Evolutionary conservation across 2,888 invertebrate genomes (phyloP), one percentile per base, ranked within the genome.

Genomic region (Mellilla xanthometata): DNA sequence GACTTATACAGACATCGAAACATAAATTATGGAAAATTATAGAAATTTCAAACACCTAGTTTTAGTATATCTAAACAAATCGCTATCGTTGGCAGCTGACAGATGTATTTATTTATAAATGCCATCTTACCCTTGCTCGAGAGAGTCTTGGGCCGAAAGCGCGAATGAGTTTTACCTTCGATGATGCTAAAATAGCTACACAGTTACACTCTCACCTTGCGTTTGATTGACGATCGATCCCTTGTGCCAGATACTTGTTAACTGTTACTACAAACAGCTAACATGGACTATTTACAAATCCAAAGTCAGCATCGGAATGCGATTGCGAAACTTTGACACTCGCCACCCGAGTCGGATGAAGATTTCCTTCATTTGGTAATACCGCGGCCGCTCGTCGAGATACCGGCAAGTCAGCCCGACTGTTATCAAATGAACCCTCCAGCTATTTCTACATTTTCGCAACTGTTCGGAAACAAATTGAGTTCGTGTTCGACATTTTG

Each of bases 161-260:
- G 81, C 79, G 76, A 84, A 85, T 87, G 82, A 81, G 78, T 86
- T 81, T 89, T 89, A 86, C 89, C 89, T 89, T 89, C 89, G 82
- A 81, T 81, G 81, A 77, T 81, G 84, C 84, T 84, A 87, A 89
- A 89, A 89, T 89, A 88, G 86, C 83, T 72, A 66, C 73, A 68
- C 77, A 81, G 81, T 85, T 80, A 81, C 76, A 85, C 87, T 87
- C 83, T 89, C 82, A 84, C 89, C 89, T 89, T 89, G 89, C 84
- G 75, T 87, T 87, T 89, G 88, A 89, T 89, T 88, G 87, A 89
- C 86, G 87, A 88, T 88, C 82, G 84, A 88, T 87, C 82, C 80
- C 84, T 81, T 82, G 86, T 88, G 88, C 89, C 88, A 89, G 87
- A 89, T 84, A 83, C 76, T 77, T 76, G 82, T 70, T 80, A 81